Evolutionary conservation across 2,888 invertebrate species (phyloP).

Genomic region (Cephus rjabovi): DNA sequence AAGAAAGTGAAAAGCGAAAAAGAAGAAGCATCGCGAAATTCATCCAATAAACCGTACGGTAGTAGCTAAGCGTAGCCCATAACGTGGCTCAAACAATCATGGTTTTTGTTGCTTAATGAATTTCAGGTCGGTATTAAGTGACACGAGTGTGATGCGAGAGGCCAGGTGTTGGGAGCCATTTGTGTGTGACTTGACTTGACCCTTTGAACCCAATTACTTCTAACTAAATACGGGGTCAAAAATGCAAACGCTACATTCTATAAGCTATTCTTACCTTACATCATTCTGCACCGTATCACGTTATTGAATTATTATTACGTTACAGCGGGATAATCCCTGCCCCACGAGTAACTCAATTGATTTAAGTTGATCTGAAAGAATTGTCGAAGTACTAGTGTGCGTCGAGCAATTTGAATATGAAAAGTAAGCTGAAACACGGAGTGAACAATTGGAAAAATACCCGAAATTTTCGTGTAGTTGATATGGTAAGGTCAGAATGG

Average conservation of each 20-base stretch:
- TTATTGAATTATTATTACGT: constrained; percentile 9
- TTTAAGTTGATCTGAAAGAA: not conserved
- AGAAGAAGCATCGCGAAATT: constrained; percentile 31
- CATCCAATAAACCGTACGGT: constrained; percentile 48
- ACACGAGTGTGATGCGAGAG: constrained; percentile 64
- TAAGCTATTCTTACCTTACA: constrained; percentile 57
- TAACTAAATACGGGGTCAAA: constrained; percentile 51
- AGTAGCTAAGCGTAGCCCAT: constrained; percentile 55
- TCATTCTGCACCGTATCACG: constrained; percentile 33
- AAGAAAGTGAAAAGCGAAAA: constrained; percentile 29
- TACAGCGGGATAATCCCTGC: not conserved
- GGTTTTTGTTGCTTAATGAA: constrained; percentile 67
- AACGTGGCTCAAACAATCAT: constrained; percentile 59
- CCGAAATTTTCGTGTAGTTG: not conserved
- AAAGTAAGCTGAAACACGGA: not conserved
- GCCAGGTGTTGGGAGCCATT: constrained; percentile 66
- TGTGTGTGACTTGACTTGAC: constrained; percentile 58
- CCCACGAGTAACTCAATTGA: not conserved
- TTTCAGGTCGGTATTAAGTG: constrained; percentile 68
- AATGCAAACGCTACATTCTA: constrained; percentile 54
- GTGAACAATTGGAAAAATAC: not conserved
- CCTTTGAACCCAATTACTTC: constrained; percentile 61
- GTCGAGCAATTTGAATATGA: not conserved
- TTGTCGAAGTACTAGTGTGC: not conserved
- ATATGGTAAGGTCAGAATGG: constrained; percentile 58